A percentile compares a stretch with the other conserved stretches of the same genome.
These are phyloP conservation scores for Sciaenops ocellatus DNA, from an alignment of 2,797 vertebrate species.

Conservation along the genomic window DNA sequence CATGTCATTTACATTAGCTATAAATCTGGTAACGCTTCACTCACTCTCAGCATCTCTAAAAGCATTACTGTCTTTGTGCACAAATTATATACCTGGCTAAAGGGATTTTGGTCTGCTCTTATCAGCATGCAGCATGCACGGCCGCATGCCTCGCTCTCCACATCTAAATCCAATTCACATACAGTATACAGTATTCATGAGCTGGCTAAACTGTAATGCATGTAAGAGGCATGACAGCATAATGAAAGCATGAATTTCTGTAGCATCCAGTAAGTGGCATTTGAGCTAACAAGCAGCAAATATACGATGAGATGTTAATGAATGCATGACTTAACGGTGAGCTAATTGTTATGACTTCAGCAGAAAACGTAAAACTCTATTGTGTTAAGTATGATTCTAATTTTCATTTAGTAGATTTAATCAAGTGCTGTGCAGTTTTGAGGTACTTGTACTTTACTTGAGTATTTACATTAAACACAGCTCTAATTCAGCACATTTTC, in stretches of 20 bases:
- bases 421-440: background rate
- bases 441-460: too few relatives aligned
- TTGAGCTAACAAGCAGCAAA: background rate
- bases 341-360: slow-evolving; percentile 8
- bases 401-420: background rate
- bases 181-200: background rate
- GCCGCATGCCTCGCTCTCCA: slow-evolving; percentile 17
- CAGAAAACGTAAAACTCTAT: slow-evolving; percentile 19
- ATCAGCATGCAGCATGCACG: slow-evolving; percentile 37
- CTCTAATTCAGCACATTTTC: background rate
- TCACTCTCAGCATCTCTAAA: slow-evolving; percentile 8
- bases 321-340: slow-evolving; percentile 3
- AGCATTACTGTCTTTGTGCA: slow-evolving; percentile 25
- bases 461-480: background rate
- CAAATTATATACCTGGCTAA: slow-evolving; percentile 35
- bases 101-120: slow-evolving; percentile 38
- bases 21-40: slow-evolving; percentile 17
- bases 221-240: background rate
- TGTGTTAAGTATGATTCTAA: slow-evolving; percentile 31
- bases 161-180: slow-evolving; percentile 14
- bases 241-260: slow-evolving; percentile 4
- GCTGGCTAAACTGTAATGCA: slow-evolving; percentile 14
- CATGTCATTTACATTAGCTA: slow-evolving; percentile 24
- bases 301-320: slow-evolving; percentile 22
- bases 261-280: slow-evolving; percentile 2